Conservation (phyloP, 2,797 vertebrate species). For the Tauraco hartlaubi region DNA sequence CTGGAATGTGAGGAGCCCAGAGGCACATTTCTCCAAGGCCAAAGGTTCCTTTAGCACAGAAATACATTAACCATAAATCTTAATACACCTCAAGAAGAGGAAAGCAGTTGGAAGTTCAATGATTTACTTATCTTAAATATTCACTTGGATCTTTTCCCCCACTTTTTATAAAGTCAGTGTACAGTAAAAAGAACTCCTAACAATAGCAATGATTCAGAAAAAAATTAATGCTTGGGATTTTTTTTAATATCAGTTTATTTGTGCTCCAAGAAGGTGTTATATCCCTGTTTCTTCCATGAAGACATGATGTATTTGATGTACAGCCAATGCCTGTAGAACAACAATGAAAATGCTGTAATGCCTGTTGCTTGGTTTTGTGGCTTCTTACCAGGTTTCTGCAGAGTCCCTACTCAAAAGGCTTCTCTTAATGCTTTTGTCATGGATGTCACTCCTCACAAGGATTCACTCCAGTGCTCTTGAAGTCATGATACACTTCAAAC, state of each 20-base stretch:
- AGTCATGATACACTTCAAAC: background rate
- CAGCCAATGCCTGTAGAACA: background rate
- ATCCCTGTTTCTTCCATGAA: background rate
- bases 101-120: background rate
- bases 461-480: background rate
- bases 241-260: background rate
- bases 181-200: background rate
- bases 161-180: background rate
- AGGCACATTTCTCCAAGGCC: background rate
- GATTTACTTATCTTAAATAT: background rate
- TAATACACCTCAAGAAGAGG: background rate
- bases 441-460: background rate
- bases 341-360: background rate
- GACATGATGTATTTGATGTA: background rate
- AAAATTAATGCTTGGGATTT: background rate
- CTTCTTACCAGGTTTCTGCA: background rate
- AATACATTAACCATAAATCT: background rate
- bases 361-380: background rate
- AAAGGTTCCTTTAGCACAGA: slow-evolving; percentile 4
- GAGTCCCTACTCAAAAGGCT: background rate
- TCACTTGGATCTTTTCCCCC: background rate
- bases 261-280: background rate
- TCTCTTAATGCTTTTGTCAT: background rate
- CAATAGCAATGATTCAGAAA: background rate
- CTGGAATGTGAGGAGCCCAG: background rate